Base-by-base conservation (phyloP, 2,113 vertebrate genomes). In the Perca fluviatilis region DNA sequence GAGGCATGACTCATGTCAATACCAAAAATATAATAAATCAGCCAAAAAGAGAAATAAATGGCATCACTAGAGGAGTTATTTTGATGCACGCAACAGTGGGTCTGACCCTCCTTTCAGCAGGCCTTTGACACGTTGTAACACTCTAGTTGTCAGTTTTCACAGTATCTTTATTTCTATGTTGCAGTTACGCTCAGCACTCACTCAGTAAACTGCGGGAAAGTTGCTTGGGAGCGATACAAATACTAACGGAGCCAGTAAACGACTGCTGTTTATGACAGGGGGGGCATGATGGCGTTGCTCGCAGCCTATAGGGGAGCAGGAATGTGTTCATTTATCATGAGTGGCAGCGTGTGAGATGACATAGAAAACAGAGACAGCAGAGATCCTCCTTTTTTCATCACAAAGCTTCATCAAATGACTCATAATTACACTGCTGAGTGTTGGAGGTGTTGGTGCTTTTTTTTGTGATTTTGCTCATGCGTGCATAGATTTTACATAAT, bases 211-310 rank as follows among this genome's bases (percentile, higher is more conserved):
- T 80, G 89, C 75, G 49, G 90, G 90, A 84, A 87, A 87, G 89
- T 87, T 91, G 71, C 88, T 79, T 81, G 86, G 90, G 87, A 89
- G 87, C 65, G 77, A 91, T 86, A 82, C 86, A 84, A 90, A 85
- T 46, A 80, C 85, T 74, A 78, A 80, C 73, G 82, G 73, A 86
- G 83, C 72, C 84, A 79, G 74, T 88, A 89, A 91, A 86, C 68
- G 47, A n/a, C 85, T 50, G 88, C 90, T 88, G 90, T 86, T 92
- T 88, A 79, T 91, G 90, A 85, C 83, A 57, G 86, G 77, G 62
- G 8, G 10, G 40, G 2, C 75, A 64, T 50, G 90, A 72, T 76
- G 73, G 85, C 61, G 78, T 36, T 6, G 83, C 77, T 82, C 36
- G 79, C 64, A 67, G 86, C 80, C 89, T 86, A 86, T 87, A 83